A percentile compares a stretch with the other conserved stretches of the same genome.
phyloP scores from a whole-genome alignment of 1,140 invertebrate genomes.

The Neodiprion pinetum region DNA sequence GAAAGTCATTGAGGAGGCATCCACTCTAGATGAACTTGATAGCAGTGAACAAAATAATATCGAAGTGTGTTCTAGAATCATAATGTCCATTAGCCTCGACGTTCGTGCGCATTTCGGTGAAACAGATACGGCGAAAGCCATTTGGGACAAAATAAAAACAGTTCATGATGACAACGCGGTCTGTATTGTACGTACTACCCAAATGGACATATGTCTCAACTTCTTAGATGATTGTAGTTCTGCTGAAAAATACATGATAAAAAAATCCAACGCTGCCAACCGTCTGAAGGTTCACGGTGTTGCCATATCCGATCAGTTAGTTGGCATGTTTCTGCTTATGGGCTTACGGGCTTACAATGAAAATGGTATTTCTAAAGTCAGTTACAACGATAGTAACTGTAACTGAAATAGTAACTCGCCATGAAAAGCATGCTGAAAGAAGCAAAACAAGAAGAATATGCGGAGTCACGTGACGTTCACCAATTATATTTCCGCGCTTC shows the following conservation, averaged over 20 bases:
- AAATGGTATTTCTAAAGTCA: background rate
- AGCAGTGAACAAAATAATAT: background rate
- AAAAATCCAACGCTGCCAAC: background rate
- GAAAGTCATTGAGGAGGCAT: background rate
- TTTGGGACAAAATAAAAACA: background rate
- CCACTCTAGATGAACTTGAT: background rate
- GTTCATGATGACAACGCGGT: background rate
- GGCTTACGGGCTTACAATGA: background rate
- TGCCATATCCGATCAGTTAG: background rate
- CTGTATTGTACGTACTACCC: background rate
- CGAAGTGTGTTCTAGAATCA: background rate
- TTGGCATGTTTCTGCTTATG: background rate
- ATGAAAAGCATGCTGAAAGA: background rate
- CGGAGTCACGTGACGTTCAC: background rate
- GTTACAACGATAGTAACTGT: background rate
- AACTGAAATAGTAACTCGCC: background rate
- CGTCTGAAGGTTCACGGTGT: background rate
- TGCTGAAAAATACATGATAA: background rate
- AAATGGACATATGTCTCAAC: background rate
- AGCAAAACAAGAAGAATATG: slow-evolving; percentile 23
- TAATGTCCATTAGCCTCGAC: background rate
- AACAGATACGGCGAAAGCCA: background rate
- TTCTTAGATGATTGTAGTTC: background rate
- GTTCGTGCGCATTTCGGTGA: background rate
- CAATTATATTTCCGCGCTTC: background rate